Evolutionary conservation across 2,113 vertebrate species (phyloP).

Genomic region (Ondatra zibethicus): DNA sequence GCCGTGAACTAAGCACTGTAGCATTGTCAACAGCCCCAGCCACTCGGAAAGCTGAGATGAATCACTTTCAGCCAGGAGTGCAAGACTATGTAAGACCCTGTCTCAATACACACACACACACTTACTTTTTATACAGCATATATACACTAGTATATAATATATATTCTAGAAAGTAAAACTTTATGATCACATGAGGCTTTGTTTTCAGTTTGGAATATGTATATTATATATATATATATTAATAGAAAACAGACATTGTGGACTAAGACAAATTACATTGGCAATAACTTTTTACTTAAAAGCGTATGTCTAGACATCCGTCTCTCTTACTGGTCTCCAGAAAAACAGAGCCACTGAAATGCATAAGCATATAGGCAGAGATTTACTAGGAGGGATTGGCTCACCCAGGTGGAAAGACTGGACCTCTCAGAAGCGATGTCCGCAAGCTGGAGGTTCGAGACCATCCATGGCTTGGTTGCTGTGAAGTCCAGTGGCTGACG

Average conservation of each 20-base stretch:
- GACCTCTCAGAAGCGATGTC: background rate
- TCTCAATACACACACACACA: background rate
- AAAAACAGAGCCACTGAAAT: background rate
- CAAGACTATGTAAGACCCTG: background rate
- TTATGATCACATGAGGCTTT: background rate
- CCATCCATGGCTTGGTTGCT: background rate
- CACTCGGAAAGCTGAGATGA: background rate
- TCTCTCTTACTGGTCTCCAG: background rate
- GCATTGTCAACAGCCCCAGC: background rate
- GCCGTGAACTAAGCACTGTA: too few relatives aligned
- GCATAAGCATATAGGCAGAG: background rate
- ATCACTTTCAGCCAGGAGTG: background rate
- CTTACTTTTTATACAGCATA: background rate
- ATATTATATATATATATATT: background rate
- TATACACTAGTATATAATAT: background rate
- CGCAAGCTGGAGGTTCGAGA: background rate
- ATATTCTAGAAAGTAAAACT: slow-evolving; percentile 12
- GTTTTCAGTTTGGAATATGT: background rate
- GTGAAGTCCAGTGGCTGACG: background rate
- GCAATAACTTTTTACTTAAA: slow-evolving; percentile 31
- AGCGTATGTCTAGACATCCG: background rate
- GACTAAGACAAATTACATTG: background rate
- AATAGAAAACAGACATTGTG: background rate
- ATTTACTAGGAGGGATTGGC: background rate
- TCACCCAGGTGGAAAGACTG: background rate